Conservation (phyloP, 2,113 vertebrate species). For the Sardina pilchardus region DNA sequence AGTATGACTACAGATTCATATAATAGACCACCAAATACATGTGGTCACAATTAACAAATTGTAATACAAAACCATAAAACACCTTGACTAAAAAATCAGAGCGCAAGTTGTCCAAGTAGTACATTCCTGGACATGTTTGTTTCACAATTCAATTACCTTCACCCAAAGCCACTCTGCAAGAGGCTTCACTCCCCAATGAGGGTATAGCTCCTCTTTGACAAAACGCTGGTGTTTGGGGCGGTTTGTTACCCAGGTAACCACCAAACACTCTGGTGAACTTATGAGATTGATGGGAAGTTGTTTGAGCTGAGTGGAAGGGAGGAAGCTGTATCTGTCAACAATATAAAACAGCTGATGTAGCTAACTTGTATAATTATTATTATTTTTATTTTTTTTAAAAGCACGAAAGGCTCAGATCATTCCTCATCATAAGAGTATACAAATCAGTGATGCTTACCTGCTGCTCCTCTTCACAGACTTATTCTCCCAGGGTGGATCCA, state of each 20-base stretch:
- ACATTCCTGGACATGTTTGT: neutral
- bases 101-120: neutral
- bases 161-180: slow-evolving; percentile 94
- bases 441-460: slow-evolving; percentile 68
- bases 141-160: slow-evolving; percentile 75
- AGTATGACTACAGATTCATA: neutral
- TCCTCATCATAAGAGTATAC: neutral
- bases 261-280: slow-evolving; percentile 79
- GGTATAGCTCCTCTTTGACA: slow-evolving; percentile 88
- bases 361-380: too few relatives aligned
- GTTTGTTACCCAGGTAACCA: slow-evolving; percentile 95
- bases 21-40: neutral
- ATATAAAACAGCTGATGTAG: slow-evolving; percentile 8
- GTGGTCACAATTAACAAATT: neutral
- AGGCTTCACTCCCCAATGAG: slow-evolving; percentile 82
- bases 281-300: slow-evolving; percentile 79
- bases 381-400: too few relatives aligned
- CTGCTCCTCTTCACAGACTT: slow-evolving; percentile 95
- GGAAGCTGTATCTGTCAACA: slow-evolving; percentile 77
- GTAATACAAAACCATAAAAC: neutral
- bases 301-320: slow-evolving; percentile 84
- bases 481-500: slow-evolving; percentile 97
- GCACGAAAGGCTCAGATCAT: too few relatives aligned
- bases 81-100: neutral
- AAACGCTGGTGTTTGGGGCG: slow-evolving; percentile 85